Conservation (phyloP, 2,113 vertebrate genomes). For the Seriola aureovittata region DNA sequence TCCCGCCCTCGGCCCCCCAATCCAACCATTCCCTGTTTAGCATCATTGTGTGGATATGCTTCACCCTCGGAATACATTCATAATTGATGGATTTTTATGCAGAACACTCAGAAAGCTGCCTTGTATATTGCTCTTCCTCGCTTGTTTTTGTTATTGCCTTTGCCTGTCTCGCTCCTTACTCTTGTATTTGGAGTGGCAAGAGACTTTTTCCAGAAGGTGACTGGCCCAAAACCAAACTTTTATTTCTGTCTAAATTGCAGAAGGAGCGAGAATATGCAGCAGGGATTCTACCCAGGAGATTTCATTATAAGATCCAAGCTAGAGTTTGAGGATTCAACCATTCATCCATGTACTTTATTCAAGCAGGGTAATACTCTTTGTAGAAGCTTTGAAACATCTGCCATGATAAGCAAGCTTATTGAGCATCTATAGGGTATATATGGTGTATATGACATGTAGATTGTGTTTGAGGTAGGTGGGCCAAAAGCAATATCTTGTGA, state of each 20-base stretch:
- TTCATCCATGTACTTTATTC: slow-evolving; percentile 45
- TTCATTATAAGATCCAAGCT: slow-evolving; percentile 47
- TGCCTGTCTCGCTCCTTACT: not conserved
- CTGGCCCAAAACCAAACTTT: slow-evolving; percentile 27
- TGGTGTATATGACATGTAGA: not conserved
- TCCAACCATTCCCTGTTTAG: slow-evolving; percentile 17
- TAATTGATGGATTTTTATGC: slow-evolving; percentile 47
- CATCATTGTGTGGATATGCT: slow-evolving; percentile 27
- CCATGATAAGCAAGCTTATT: slow-evolving; percentile 34
- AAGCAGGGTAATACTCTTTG: slow-evolving; percentile 38
- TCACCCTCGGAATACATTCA: slow-evolving; percentile 19
- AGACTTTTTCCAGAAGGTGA: slow-evolving; percentile 25
- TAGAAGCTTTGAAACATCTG: slow-evolving; percentile 37
- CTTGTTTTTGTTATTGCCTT: slow-evolving; percentile 20
- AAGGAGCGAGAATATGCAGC: not conserved
- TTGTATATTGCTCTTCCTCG: slow-evolving; percentile 14
- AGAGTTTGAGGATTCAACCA: slow-evolving; percentile 38
- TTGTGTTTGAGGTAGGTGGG: not conserved
- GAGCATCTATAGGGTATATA: slow-evolving; percentile 23
- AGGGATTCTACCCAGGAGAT: slow-evolving; percentile 34
- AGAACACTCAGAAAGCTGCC: slow-evolving; percentile 11
- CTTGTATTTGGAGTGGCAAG: slow-evolving; percentile 9
- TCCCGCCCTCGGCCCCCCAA: slow-evolving; percentile 6
- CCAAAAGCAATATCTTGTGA: not conserved
- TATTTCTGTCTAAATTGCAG: slow-evolving; percentile 20